phyloP scores from a whole-genome alignment of 1,140 invertebrate species.

The Proctacanthus coquilletti region DNA sequence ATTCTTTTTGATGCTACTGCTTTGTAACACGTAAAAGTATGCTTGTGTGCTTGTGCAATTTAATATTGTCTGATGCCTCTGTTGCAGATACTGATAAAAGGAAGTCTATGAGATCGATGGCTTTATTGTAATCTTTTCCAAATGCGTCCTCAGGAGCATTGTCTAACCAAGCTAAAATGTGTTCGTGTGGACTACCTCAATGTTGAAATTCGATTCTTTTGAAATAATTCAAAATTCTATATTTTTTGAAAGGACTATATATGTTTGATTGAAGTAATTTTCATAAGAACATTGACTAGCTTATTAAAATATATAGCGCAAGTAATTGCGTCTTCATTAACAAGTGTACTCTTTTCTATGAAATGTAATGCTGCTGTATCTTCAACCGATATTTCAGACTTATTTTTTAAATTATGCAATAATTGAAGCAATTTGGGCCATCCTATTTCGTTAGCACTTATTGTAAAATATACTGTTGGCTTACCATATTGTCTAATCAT shows the following conservation, averaged over 20 bases:
- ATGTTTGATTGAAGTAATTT: no score
- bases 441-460: slow-evolving; percentile 20
- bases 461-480: slow-evolving; percentile 18
- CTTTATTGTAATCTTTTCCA: slow-evolving; percentile 20
- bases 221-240: slow-evolving; percentile 14
- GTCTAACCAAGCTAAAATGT: slow-evolving; percentile 25
- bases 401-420: slow-evolving; percentile 14
- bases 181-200: slow-evolving; percentile 21
- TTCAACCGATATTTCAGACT: no score
- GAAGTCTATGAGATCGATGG: slow-evolving; percentile 15
- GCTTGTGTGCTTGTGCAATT: slow-evolving; percentile 26
- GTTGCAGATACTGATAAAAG: no score
- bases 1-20: no score
- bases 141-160: slow-evolving; percentile 11
- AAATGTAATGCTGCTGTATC: no score
- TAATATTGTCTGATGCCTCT: no score
- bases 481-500: slow-evolving; percentile 23
- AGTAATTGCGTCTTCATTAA: slow-evolving; percentile 5
- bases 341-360: background rate
- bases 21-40: slow-evolving; percentile 27
- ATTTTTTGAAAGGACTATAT: slow-evolving; percentile 7
- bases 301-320: slow-evolving; percentile 5
- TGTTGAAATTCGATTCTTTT: slow-evolving; percentile 22
- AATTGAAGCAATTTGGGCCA: slow-evolving; percentile 14
- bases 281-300: background rate